These are phyloP conservation scores for Rutpela maculata DNA, from an alignment of 2,888 invertebrate genomes.

Conservation along the genomic window DNA sequence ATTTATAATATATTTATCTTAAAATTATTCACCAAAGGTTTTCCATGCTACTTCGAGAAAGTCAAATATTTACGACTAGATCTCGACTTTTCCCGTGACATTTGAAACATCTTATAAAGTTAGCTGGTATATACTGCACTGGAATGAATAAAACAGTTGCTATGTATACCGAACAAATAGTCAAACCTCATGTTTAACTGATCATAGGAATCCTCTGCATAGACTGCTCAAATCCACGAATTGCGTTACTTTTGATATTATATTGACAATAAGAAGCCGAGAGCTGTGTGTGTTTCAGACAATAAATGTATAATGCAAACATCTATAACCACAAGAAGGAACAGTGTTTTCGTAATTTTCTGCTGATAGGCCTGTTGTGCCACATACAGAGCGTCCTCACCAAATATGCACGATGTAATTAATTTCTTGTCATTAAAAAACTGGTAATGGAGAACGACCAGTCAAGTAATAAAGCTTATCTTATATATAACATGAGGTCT, in stretches of 20 bases:
- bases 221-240: constrained; percentile 17
- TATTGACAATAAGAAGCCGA: constrained; percentile 8
- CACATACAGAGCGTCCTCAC: too few species aligned
- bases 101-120: constrained; percentile 47
- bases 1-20: constrained; percentile 27
- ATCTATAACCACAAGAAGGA: neutral
- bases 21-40: constrained; percentile 40
- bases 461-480: too few species aligned
- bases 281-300: neutral
- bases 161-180: constrained; percentile 40
- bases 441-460: too few species aligned
- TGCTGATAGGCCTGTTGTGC: too few species aligned
- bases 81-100: constrained; percentile 45
- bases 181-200: constrained; percentile 43
- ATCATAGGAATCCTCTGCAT: constrained; percentile 41
- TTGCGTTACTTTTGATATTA: constrained; percentile 22
- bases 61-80: constrained; percentile 46
- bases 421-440: too few species aligned
- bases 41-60: constrained; percentile 22
- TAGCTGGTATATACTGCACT: constrained; percentile 36
- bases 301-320: constrained; percentile 5
- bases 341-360: neutral
- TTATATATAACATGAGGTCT: too few species aligned
- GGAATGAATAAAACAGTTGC: constrained; percentile 43
- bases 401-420: too few species aligned